Conservation (phyloP, 2,113 vertebrate species). For the Glaucidium brasilianum region DNA sequence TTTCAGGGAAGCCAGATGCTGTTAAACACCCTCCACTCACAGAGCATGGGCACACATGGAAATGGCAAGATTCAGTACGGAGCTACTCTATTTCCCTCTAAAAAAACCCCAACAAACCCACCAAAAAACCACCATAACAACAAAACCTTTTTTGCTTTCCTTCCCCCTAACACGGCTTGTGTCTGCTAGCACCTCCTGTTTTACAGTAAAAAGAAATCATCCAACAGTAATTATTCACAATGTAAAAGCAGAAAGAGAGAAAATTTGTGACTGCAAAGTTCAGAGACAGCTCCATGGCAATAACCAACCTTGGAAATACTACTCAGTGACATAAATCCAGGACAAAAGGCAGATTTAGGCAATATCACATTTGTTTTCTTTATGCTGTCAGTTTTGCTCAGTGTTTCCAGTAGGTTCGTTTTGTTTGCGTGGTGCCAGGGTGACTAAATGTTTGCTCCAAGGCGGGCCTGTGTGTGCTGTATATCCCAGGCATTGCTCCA, state of each 20-base stretch:
- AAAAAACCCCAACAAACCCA: neutral
- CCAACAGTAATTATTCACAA: neutral
- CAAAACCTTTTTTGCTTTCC: neutral
- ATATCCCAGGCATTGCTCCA: neutral
- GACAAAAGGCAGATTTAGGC: neutral
- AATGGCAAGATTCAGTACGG: neutral
- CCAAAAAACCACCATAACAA: rapidly evolving
- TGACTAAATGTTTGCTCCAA: neutral
- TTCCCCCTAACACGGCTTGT: neutral
- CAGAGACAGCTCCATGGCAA: neutral
- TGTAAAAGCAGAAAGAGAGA: neutral
- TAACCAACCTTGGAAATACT: neutral
- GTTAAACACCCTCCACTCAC: neutral
- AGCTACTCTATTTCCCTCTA: neutral
- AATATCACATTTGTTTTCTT: neutral
- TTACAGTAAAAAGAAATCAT: neutral
- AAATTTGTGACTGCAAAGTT: neutral
- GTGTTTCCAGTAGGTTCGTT: neutral
- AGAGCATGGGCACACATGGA: neutral
- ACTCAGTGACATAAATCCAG: neutral
- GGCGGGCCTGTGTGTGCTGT: neutral
- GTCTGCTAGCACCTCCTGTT: neutral
- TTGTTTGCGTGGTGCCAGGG: neutral
- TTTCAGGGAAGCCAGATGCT: neutral
- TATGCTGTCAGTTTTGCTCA: neutral